Conservation (phyloP, 1,140 invertebrate genomes). For the Theocolax elegans region DNA sequence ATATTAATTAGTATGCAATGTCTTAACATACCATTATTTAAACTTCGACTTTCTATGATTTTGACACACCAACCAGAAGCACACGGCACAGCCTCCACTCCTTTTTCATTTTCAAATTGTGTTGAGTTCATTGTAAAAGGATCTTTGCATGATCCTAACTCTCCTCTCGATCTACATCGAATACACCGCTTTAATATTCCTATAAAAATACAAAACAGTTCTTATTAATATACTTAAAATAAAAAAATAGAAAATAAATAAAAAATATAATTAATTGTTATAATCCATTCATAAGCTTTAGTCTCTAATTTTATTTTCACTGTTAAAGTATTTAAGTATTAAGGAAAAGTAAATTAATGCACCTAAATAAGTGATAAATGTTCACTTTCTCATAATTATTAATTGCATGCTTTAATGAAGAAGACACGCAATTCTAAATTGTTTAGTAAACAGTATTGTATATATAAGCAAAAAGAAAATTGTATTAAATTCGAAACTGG, state of each 20-base stretch:
- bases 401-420: too few species aligned
- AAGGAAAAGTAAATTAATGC: too few species aligned
- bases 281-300: too few species aligned
- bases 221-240: background rate
- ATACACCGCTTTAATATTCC: slow-evolving; percentile 77
- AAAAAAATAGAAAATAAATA: background rate
- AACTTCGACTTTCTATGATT: slow-evolving; percentile 82
- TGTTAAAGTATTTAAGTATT: too few species aligned
- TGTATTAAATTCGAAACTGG: too few species aligned
- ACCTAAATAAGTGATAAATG: too few species aligned
- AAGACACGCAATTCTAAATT: too few species aligned
- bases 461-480: too few species aligned
- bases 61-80: slow-evolving; percentile 94
- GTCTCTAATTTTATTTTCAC: too few species aligned
- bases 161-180: slow-evolving; percentile 86
- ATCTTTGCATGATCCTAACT: slow-evolving; percentile 89
- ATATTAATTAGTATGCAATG: background rate
- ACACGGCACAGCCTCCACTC: slow-evolving; percentile 83
- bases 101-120: slow-evolving; percentile 73
- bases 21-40: slow-evolving; percentile 68
- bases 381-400: too few species aligned
- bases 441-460: too few species aligned
- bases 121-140: slow-evolving; percentile 83
- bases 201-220: too few species aligned
- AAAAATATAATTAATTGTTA: background rate